Percentiles rank a stretch among this genome's conserved stretches.
Conservation (phyloP, 2,113 vertebrate genomes). For the Mustela nigripes region DNA sequence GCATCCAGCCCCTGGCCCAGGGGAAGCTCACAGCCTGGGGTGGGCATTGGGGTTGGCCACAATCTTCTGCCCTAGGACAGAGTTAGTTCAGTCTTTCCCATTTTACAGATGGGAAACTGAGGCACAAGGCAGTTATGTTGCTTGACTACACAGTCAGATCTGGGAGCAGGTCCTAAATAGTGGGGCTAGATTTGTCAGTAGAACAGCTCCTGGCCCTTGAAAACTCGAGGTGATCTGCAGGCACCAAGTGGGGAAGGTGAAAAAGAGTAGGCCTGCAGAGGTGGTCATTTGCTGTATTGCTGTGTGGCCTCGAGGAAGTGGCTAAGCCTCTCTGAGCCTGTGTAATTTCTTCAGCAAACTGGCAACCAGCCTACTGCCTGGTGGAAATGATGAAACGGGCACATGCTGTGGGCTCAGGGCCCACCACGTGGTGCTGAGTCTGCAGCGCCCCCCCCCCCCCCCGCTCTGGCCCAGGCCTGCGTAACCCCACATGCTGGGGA, state of each 20-base stretch:
- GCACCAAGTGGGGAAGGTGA: neutral
- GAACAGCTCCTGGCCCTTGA: neutral
- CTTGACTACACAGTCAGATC: neutral
- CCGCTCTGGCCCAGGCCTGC: neutral
- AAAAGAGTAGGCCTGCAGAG: too few species aligned
- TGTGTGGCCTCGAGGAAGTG: neutral
- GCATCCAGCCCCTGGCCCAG: neutral
- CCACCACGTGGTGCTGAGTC: neutral
- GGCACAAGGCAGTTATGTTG: fast-evolving
- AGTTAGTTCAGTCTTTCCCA: neutral
- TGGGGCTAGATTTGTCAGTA: neutral
- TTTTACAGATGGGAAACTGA: conserved; percentile 8
- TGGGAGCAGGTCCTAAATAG: neutral
- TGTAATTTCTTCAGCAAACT: neutral
- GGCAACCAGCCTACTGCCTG: neutral
- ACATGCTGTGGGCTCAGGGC: fast-evolving
- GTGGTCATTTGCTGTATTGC: neutral
- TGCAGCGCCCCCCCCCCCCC: too few species aligned
- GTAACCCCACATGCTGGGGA: neutral
- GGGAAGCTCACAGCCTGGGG: neutral
- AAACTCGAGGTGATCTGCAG: neutral
- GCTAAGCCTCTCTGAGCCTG: neutral
- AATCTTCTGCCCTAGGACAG: neutral
- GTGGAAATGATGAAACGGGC: neutral
- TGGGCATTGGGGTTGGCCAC: too few species aligned